phyloP scores from a whole-genome alignment of 1,140 invertebrate genomes.

The Oryzaephilus surinamensis region DNA sequence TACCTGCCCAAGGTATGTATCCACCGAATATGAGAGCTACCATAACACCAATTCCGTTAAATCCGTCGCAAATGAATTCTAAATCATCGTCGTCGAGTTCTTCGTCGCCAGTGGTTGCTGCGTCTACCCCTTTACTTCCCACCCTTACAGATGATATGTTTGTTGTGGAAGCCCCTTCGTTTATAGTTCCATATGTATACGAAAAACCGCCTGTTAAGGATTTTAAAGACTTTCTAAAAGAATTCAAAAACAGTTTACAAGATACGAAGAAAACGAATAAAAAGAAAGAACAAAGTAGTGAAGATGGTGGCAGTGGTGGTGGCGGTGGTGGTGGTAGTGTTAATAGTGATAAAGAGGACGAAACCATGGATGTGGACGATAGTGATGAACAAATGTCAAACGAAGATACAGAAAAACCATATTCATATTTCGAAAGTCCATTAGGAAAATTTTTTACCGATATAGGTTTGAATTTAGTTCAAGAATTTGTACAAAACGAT shows the following conservation, averaged over 20 bases:
- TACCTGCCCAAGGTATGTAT: slow-evolving; percentile 47
- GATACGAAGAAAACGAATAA: slow-evolving; percentile 18
- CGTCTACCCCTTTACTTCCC: slow-evolving; percentile 49
- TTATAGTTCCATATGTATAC: slow-evolving; percentile 85
- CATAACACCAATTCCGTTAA: slow-evolving; percentile 46
- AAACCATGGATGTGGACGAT: slow-evolving; percentile 37
- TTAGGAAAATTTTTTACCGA: slow-evolving; percentile 88
- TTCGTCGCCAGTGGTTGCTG: slow-evolving; percentile 15
- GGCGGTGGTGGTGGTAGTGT: slow-evolving; percentile 30
- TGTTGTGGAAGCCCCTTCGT: slow-evolving; percentile 81
- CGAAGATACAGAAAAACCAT: slow-evolving; percentile 39
- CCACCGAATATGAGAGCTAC: slow-evolving; percentile 46
- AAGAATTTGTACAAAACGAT: slow-evolving; percentile 88
- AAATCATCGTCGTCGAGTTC: slow-evolving; percentile 11
- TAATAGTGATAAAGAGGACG: slow-evolving; percentile 34
- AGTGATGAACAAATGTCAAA: slow-evolving; percentile 37
- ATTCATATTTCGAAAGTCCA: slow-evolving; percentile 72
- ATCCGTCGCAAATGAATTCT: slow-evolving; percentile 3
- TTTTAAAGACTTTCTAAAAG: slow-evolving; percentile 62
- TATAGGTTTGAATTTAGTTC: slow-evolving; percentile 82
- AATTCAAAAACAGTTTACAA: slow-evolving; percentile 32
- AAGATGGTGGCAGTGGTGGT: slow-evolving; percentile 30
- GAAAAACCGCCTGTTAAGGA: slow-evolving; percentile 73
- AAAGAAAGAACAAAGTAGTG: slow-evolving; percentile 34
- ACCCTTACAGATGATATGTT: slow-evolving; percentile 82